Evolutionary conservation across 2,797 vertebrate genomes (phyloP), one percentile per base, ranked within the genome.

Genomic region (Molossus molossus): DNA sequence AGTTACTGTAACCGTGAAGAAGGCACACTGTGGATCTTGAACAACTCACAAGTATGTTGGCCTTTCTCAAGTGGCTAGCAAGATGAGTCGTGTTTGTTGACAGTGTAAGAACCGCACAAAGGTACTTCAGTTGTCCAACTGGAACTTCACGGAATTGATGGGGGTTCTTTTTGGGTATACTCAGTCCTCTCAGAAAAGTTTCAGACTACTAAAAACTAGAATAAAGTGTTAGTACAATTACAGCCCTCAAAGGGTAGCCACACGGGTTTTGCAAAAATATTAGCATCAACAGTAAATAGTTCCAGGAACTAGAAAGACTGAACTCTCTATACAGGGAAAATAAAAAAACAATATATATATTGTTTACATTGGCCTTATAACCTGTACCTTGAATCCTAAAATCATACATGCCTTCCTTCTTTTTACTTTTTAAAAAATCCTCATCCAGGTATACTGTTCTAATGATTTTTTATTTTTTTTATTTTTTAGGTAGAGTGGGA

Each of bases 61-160:
- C 80, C 77, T 84, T 87, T 93, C 72, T 93, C 27, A 7, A 37
- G 91, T 13, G 60, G 86, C 69, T 93, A 0, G 9, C 18, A 18
- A 72, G 55, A 67, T 58, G 93, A 91, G 80, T 75, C 90, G 81
- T 76, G 80, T 95, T 96, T 96, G 91, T 94, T 96, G 95, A 97
- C 48, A n/a, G 64, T 25, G 25, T 79, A 79, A 94, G 62, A 83
- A 55, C 87, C 10, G 5, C 91, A 69, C 18, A 48, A 95, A 94
- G 11, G 18, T 58, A 80, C 84, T 96, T 96, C 58, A 90, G 53
- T 67, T 92, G 84, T 87, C 83, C 89, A 87, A 87, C 0, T 79
- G 89, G 90, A 96, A 96, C 92, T 96, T 94, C 33, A 48, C 27
- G 18, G 57, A 37, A 81, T 67, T 58, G 76, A 94, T 79, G 17